These are phyloP conservation scores for Drosophila bocki DNA, from an alignment of 1,140 invertebrate species.

Conservation along the genomic window DNA sequence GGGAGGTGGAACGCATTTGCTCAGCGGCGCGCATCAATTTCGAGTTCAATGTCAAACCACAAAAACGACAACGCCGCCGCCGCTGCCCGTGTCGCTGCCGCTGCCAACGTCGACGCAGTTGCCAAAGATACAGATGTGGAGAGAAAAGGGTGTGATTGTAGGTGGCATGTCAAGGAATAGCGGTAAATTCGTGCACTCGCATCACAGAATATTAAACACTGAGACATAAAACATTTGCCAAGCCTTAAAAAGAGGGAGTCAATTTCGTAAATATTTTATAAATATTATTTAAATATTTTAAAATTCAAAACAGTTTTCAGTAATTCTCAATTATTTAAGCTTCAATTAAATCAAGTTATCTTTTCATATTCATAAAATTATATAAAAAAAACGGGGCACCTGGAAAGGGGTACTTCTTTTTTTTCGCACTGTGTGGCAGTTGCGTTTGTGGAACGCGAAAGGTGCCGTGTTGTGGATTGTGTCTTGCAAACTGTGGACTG, in stretches of 20 bases:
- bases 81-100: conserved; percentile 20
- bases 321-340: neutral
- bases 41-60: conserved; percentile 84
- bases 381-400: neutral
- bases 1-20: conserved; percentile 61
- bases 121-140: conserved; percentile 13
- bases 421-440: neutral
- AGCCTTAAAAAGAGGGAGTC: too few relatives aligned
- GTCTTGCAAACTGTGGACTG: conserved; percentile 28
- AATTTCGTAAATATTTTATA: neutral
- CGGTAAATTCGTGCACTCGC: conserved; percentile 19
- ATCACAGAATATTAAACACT: conserved; percentile 8
- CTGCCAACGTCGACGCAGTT: conserved; percentile 15
- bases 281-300: neutral
- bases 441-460: conserved; percentile 7
- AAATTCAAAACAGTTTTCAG: too few relatives aligned
- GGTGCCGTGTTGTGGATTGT: conserved; percentile 22
- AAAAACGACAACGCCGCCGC: conserved; percentile 56
- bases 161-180: conserved; percentile 11
- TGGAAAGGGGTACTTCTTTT: neutral
- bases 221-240: neutral
- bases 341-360: too few relatives aligned
- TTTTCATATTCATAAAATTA: too few relatives aligned
- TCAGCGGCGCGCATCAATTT: conserved; percentile 78
- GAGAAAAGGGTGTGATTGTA: neutral